Percentiles rank a stretch among this genome's conserved stretches.
These are phyloP conservation scores for Axis porcinus DNA, from an alignment of 2,113 vertebrate species.

Conservation along the genomic window DNA sequence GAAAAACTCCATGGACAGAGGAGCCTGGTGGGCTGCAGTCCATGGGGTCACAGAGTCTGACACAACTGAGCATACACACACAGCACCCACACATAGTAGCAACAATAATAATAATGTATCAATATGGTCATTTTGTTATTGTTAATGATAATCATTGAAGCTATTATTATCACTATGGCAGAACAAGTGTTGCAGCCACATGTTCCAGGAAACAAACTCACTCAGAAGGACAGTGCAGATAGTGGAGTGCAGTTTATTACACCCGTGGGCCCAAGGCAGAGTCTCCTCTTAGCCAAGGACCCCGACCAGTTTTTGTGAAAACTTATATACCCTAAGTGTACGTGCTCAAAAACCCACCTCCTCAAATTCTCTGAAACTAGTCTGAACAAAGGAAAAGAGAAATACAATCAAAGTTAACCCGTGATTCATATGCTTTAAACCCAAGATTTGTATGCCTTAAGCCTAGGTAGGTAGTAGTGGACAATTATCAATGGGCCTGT, in stretches of 20 bases:
- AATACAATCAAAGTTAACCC: background rate
- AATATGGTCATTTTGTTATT: background rate
- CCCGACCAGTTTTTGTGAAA: background rate
- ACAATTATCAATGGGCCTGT: background rate
- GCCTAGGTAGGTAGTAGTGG: background rate
- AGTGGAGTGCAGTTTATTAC: background rate
- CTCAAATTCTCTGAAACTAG: background rate
- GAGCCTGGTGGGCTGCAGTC: background rate
- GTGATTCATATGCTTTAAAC: background rate
- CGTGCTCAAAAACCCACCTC: background rate
- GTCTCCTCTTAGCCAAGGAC: background rate
- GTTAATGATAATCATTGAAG: background rate
- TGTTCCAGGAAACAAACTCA: background rate
- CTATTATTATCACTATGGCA: background rate
- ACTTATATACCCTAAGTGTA: background rate
- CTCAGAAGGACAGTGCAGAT: background rate
- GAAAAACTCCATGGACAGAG: background rate
- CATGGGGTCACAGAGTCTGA: background rate
- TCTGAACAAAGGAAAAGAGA: background rate
- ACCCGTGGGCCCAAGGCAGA: rapidly evolving
- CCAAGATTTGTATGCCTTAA: background rate
- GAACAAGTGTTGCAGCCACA: background rate
- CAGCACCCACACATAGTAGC: background rate
- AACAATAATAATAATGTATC: background rate
- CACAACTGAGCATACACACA: background rate